A percentile compares a stretch with the other conserved stretches of the same genome.
Evolutionary conservation across 2,113 vertebrate species (phyloP).

Genomic region (Carassius carassius): DNA sequence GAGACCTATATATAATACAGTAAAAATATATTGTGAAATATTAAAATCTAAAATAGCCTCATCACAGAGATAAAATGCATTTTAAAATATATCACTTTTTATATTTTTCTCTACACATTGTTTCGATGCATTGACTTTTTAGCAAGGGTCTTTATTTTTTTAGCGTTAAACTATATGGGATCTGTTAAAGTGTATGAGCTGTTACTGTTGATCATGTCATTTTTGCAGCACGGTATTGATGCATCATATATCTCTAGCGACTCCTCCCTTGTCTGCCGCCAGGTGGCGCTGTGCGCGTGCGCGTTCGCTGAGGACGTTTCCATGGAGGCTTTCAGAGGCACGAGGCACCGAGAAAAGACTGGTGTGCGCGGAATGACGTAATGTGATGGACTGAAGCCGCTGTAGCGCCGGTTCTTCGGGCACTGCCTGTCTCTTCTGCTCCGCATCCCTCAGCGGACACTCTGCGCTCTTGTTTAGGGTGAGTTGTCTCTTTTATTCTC

Average conservation of each 20-base stretch:
- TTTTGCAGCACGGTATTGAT: neutral
- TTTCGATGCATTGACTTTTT: no score
- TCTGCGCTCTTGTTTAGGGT: slow-evolving; percentile 55
- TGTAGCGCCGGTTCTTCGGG: slow-evolving; percentile 39
- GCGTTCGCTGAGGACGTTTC: slow-evolving; percentile 46
- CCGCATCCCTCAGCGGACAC: slow-evolving; percentile 47
- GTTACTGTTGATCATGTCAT: no score
- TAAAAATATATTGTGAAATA: no score
- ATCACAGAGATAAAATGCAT: no score
- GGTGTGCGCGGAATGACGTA: slow-evolving; percentile 67
- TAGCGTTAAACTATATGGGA: no score
- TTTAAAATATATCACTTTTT: no score
- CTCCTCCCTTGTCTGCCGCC: slow-evolving; percentile 26
- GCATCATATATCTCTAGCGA: neutral
- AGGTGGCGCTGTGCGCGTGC: slow-evolving; percentile 58
- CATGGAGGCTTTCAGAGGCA: slow-evolving; percentile 69
- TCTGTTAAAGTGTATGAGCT: no score
- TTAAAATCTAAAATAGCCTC: no score
- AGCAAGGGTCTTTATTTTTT: no score
- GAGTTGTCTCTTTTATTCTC: slow-evolving; percentile 52
- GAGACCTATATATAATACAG: no score
- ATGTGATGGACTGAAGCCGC: slow-evolving; percentile 63
- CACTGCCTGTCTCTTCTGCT: slow-evolving; percentile 43
- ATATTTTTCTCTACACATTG: no score
- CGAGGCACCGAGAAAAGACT: slow-evolving; percentile 61